A percentile compares a stretch with the other conserved stretches of the same genome.
phyloP scores from a whole-genome alignment of 2,113 vertebrate genomes.

The Stercorarius parasiticus region DNA sequence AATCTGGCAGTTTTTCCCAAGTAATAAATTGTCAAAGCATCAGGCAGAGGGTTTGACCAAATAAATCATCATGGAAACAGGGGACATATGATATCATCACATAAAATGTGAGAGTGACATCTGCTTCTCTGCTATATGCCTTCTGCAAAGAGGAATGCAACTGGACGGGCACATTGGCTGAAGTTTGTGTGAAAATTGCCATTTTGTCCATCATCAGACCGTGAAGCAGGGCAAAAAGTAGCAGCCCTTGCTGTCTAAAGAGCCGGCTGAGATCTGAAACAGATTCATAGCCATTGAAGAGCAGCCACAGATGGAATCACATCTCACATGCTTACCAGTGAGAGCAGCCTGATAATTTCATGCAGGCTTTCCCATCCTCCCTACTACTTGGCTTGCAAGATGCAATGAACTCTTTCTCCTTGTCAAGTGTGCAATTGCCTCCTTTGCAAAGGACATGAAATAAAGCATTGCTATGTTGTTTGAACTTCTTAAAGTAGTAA shows the following conservation, averaged over 20 bases:
- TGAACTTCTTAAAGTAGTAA: slow-evolving; percentile 49
- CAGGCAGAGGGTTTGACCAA: not conserved
- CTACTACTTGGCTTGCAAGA: slow-evolving; percentile 31
- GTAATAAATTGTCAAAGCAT: not conserved
- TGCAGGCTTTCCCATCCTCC: slow-evolving; percentile 32
- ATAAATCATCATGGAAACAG: not conserved
- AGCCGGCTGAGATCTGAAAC: not conserved
- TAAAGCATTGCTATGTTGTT: slow-evolving; percentile 42
- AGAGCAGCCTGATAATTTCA: slow-evolving; percentile 12
- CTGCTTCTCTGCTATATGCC: not conserved
- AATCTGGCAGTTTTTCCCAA: not conserved
- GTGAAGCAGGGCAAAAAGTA: not conserved
- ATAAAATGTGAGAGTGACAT: not conserved
- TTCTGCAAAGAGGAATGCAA: not conserved
- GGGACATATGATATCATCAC: not conserved
- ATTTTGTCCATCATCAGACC: not conserved
- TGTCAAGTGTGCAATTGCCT: slow-evolving; percentile 28
- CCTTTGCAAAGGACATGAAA: slow-evolving; percentile 33
- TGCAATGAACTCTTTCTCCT: not conserved
- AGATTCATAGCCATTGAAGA: not conserved
- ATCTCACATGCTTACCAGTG: not conserved
- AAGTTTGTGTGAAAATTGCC: not conserved
- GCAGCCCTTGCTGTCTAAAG: not conserved
- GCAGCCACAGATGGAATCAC: not conserved
- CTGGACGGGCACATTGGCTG: not conserved